phyloP scores from a whole-genome alignment of 2,888 invertebrate species.

The Caenorhabditis sp. region DNA sequence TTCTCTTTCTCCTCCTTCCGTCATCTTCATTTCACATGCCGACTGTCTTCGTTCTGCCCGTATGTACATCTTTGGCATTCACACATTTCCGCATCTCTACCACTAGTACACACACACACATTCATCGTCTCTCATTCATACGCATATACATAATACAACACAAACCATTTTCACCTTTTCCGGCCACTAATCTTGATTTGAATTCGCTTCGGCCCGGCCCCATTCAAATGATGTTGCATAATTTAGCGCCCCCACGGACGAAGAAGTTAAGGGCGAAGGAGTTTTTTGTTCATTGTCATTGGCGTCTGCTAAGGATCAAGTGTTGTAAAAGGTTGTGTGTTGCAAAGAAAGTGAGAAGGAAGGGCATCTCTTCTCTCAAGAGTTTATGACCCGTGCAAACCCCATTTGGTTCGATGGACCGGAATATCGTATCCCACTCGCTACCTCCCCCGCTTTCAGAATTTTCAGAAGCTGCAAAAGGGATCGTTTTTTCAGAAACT shows the following conservation, averaged over 20 bases:
- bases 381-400: conserved; percentile 52
- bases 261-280: too few species aligned
- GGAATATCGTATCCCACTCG: neutral
- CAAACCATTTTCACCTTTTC: conserved; percentile 59
- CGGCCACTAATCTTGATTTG: conserved; percentile 60
- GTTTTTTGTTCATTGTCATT: conserved; percentile 50
- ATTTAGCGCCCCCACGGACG: conserved; percentile 38
- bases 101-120: conserved; percentile 22
- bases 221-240: conserved; percentile 61
- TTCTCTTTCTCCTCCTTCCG: neutral
- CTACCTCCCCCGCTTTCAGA: conserved; percentile 1
- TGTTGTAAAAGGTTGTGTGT: conserved; percentile 48
- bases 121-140: conserved; percentile 55
- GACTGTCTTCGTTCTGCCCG: conserved; percentile 52
- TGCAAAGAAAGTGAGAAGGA: conserved; percentile 39
- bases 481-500: neutral
- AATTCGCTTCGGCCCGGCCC: conserved; percentile 33
- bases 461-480: conserved; percentile 12
- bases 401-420: conserved; percentile 19
- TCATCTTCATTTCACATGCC: conserved; percentile 23
- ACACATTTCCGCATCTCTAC: conserved; percentile 34
- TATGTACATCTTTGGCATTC: conserved; percentile 57
- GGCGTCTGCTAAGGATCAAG: conserved; percentile 42
- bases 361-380: conserved; percentile 39
- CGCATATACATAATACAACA: too few species aligned